Evolutionary conservation across 2,113 vertebrate species (phyloP), one percentile per base, ranked within the genome.

Genomic region (Menidia beryllina): DNA sequence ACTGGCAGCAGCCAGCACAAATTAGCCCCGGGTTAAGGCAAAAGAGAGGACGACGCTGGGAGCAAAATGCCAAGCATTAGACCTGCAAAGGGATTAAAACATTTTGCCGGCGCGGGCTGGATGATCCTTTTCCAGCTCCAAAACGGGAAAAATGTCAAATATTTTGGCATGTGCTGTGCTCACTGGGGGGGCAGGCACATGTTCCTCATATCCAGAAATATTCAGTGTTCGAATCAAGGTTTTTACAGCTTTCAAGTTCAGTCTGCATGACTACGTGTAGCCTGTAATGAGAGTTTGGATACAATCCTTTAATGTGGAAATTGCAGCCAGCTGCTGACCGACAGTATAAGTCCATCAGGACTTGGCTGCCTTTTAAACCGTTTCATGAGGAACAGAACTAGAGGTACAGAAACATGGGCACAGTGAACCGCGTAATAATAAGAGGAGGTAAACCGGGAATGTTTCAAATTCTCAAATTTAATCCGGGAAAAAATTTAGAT

Each of bases 291-390:
- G 3, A 73, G 30, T 12, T 13, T 34, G n/a, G 25, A 43, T 49
- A 69, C 67, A 52, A 52, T 13, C 12, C 57, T 79, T 68, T 26
- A 74, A 79, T 69, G 64, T 79, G 49, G 45, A 78, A 34, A 69
- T 74, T 53, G 75, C 23, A 66, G 43, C 34, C 76, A 62, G 5
- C 24, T 34, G 23, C 53, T 61, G 52, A 71, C 53, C 60, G 63
- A 83, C 57, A 54, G 45, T 19, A 48, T 1, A n/a, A 26, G 51
- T 39, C 57, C 66, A 56, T 13, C 19, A 53, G 53, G 71, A 69
- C 61, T 26, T 0, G 30, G 30, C 30, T 0, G 38, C 20, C 30
- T 70, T 55, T 61, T 50, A 23, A 66, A 57, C 39, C 10, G 17
- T 34, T 74, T 69, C 72, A 49, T 41, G 64, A 24, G 58, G 45